A percentile compares a stretch with the other conserved stretches of the same genome.
These are phyloP conservation scores for Guaruba guarouba DNA, from an alignment of 2,113 vertebrate species.

Conservation along the genomic window DNA sequence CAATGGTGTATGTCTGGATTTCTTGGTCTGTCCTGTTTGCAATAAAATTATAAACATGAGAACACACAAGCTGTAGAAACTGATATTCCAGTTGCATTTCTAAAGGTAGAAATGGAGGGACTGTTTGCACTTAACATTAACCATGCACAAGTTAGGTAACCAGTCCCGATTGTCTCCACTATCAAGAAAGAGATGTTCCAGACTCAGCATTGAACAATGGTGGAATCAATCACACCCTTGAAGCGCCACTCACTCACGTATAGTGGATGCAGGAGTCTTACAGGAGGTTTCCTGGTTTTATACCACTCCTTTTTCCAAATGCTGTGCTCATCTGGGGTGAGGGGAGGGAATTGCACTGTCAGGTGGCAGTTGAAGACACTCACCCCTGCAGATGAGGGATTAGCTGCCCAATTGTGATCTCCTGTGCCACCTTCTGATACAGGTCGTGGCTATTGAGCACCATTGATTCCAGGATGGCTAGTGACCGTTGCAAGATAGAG, in stretches of 20 bases:
- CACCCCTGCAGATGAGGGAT: constrained; percentile 97
- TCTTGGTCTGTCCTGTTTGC: constrained; percentile 90
- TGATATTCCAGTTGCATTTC: not conserved
- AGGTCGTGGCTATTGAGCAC: constrained; percentile 98
- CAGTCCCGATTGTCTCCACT: not conserved
- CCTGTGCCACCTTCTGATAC: constrained; percentile 98
- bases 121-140: not conserved
- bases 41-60: not conserved
- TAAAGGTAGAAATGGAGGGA: not conserved
- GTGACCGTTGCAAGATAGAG: constrained; percentile 91
- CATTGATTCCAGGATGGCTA: constrained; percentile 98
- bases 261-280: not conserved
- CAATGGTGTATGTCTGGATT: constrained; percentile 97
- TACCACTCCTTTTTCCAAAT: not conserved
- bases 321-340: rapidly evolving
- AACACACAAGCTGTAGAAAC: not conserved
- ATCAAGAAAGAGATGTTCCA: not conserved
- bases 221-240: not conserved
- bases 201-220: not conserved
- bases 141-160: not conserved
- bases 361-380: not conserved
- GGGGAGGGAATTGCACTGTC: rapidly evolving
- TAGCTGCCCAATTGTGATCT: constrained; percentile 98
- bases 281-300: not conserved
- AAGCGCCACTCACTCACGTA: not conserved